These are phyloP conservation scores for Gobiocypris rarus DNA, from an alignment of 2,113 vertebrate species.

Conservation along the genomic window DNA sequence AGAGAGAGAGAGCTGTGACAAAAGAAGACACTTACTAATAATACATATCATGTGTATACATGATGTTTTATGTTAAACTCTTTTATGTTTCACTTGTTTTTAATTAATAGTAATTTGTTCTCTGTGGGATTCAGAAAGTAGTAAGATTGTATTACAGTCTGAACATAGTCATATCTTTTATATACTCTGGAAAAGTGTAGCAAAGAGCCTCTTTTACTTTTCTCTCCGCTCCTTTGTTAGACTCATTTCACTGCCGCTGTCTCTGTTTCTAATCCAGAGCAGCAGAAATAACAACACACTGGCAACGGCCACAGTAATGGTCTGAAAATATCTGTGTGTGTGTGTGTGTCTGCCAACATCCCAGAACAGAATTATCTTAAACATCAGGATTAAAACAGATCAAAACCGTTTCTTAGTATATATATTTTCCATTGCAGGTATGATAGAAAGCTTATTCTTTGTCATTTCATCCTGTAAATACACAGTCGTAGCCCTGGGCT, in stretches of 20 bases:
- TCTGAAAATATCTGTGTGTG: slow-evolving; percentile 56
- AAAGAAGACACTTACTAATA: too few relatives aligned
- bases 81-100: background rate
- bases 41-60: too few relatives aligned
- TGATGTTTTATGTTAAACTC: background rate
- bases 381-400: background rate
- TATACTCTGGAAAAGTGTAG: background rate
- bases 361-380: background rate
- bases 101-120: background rate
- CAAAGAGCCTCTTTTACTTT: background rate
- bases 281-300: slow-evolving; percentile 47
- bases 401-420: background rate
- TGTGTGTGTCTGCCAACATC: background rate
- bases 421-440: background rate
- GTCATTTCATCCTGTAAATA: background rate
- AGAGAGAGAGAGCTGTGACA: too few relatives aligned
- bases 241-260: slow-evolving; percentile 26
- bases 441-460: background rate
- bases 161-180: background rate
- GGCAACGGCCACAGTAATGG: slow-evolving; percentile 54
- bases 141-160: background rate
- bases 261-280: slow-evolving; percentile 47
- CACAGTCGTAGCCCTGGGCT: background rate
- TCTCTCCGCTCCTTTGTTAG: background rate
- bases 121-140: background rate